Conservation (phyloP, 2,113 vertebrate species). For the Microtus oregoni region DNA sequence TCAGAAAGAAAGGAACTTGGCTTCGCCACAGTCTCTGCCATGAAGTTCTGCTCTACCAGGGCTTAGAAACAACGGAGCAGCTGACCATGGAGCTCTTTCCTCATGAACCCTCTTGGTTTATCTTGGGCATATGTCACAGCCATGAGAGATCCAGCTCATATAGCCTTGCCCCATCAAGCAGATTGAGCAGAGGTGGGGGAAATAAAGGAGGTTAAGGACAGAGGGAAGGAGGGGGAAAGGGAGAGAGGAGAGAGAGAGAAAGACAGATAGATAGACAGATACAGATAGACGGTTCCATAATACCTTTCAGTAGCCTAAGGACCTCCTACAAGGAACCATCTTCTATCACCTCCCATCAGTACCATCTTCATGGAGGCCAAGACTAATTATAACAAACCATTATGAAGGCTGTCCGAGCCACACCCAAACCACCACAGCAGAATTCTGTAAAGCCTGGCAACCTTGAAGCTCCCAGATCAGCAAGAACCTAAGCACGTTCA, state of each 20-base stretch:
- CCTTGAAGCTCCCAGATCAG: background rate
- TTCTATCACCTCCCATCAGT: background rate
- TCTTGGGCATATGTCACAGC: background rate
- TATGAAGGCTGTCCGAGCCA: too few species aligned
- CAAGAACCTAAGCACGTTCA: background rate
- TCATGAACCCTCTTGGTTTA: too few species aligned
- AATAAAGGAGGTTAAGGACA: background rate
- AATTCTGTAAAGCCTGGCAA: background rate
- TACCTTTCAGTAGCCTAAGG: background rate
- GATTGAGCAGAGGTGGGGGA: background rate
- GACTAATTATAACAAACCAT: background rate
- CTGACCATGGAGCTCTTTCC: background rate
- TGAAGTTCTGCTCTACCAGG: background rate
- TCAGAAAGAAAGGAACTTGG: background rate
- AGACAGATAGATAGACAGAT: too few species aligned
- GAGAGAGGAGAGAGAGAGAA: background rate
- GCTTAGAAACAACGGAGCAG: background rate
- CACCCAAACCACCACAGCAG: background rate
- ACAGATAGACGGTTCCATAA: too few species aligned
- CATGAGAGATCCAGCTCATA: background rate
- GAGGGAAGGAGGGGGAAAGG: too few species aligned
- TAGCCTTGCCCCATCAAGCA: background rate
- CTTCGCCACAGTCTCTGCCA: background rate
- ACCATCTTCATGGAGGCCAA: background rate
- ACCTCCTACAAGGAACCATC: background rate